Evolutionary conservation across 2,888 invertebrate species (phyloP).

Genomic region (Netelia virgata): DNA sequence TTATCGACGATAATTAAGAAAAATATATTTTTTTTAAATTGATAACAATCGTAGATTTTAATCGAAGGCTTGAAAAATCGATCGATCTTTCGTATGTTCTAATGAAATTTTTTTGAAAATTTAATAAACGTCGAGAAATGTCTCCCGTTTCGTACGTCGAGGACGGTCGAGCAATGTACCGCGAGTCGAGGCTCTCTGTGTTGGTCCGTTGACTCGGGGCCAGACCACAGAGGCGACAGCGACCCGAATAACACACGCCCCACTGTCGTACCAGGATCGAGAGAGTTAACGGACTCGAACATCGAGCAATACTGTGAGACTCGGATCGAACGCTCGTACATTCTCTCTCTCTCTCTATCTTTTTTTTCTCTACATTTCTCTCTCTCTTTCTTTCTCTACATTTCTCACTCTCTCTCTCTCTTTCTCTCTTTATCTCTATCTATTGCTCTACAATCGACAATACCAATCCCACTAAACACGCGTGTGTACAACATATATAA

Average conservation of each 20-base stretch:
- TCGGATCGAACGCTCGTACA: constrained; percentile 53
- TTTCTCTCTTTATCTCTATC: constrained; percentile 22
- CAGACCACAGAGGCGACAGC: constrained; percentile 63
- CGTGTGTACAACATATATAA: constrained; percentile 31
- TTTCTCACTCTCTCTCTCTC: constrained; percentile 37
- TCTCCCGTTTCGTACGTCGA: constrained; percentile 21
- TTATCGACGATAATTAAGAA: no score
- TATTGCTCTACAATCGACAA: constrained; percentile 25
- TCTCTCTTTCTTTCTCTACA: constrained; percentile 25
- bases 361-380: neutral
- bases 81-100: neutral
- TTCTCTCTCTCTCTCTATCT: neutral
- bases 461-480: constrained; percentile 53
- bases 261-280: constrained; percentile 70
- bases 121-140: no score
- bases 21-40: neutral
- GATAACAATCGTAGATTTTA: neutral
- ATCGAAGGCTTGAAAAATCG: neutral
- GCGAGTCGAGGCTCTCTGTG: constrained; percentile 32
- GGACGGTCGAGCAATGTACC: constrained; percentile 50
- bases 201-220: constrained; percentile 63
- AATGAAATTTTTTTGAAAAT: no score
- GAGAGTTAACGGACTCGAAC: constrained; percentile 58
- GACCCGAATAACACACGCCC: constrained; percentile 72
- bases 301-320: constrained; percentile 52